phyloP scores from a whole-genome alignment of 1,140 invertebrate species.

The Dendrolimus punctatus region DNA sequence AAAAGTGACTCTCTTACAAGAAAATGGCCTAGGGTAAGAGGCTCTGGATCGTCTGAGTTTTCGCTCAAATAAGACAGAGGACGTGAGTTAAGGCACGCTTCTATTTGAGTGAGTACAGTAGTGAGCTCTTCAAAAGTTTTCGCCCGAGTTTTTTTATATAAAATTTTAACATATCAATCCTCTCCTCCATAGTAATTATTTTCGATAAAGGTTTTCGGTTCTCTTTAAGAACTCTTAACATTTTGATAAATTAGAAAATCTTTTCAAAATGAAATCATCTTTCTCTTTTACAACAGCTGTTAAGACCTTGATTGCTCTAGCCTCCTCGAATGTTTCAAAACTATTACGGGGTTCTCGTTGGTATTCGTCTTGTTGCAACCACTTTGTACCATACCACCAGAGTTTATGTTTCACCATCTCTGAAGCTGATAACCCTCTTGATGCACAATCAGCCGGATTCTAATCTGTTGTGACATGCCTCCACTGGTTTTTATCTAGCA shows the following conservation, averaged over 20 bases:
- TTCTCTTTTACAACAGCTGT: not conserved
- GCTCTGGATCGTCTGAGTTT: too few relatives aligned
- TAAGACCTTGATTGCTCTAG: conserved; percentile 1
- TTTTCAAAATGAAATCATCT: conserved; percentile 3
- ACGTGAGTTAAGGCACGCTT: conserved; percentile 14
- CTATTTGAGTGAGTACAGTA: conserved; percentile 11
- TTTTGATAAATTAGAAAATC: conserved; percentile 5
- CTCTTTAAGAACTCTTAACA: conserved; percentile 2
- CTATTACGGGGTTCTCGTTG: not conserved
- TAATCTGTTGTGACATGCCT: too few relatives aligned
- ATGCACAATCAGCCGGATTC: too few relatives aligned
- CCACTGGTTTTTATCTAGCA: too few relatives aligned
- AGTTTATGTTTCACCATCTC: too few relatives aligned
- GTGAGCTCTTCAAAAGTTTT: conserved; percentile 6
- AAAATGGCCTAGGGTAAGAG: too few relatives aligned
- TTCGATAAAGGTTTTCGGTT: too few relatives aligned
- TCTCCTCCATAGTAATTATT: conserved; percentile 2
- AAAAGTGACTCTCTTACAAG: too few relatives aligned
- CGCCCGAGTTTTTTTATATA: conserved; percentile 1
- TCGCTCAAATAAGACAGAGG: conserved; percentile 8
- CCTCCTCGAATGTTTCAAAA: too few relatives aligned
- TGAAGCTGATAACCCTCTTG: too few relatives aligned
- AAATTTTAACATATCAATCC: conserved; percentile 1
- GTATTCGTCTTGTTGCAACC: conserved; percentile 2
- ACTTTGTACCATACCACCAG: not conserved